Conservation (phyloP, 2,113 vertebrate genomes). For the Lophura nycthemera region DNA sequence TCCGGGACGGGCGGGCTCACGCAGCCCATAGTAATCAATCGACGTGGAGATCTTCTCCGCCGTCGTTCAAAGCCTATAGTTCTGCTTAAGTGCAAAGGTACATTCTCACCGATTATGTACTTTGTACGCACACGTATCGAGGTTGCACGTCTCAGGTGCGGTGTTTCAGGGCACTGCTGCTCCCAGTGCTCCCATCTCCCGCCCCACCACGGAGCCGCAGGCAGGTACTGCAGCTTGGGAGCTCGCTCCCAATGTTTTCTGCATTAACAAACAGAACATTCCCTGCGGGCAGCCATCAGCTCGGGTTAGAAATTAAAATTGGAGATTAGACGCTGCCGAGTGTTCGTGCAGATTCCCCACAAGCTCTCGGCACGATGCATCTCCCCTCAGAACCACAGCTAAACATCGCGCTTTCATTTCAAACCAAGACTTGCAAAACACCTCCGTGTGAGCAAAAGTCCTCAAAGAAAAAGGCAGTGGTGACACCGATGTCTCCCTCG, state of each 20-base stretch:
- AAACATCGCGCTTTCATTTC: neutral
- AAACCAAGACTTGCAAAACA: neutral
- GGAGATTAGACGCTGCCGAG: neutral
- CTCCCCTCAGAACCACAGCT: neutral
- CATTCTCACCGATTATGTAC: neutral
- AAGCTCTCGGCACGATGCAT: neutral
- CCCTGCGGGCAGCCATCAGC: neutral
- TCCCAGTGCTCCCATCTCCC: fast-evolving
- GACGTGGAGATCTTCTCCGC: too few species aligned
- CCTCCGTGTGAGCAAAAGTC: neutral
- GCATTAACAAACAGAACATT: neutral
- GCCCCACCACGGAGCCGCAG: fast-evolving
- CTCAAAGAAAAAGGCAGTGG: neutral
- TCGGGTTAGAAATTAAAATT: constrained; percentile 31
- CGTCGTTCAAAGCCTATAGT: neutral
- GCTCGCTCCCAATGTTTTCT: neutral
- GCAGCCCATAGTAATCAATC: too few species aligned
- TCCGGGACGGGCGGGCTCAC: too few species aligned
- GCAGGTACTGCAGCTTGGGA: neutral
- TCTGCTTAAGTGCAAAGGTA: neutral
- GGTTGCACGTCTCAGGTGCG: neutral
- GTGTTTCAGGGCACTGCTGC: neutral
- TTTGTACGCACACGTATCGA: neutral
- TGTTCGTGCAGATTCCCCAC: neutral
- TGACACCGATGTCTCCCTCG: neutral